phyloP scores from a whole-genome alignment of 1,140 invertebrate species.

The Batillaria attramentaria region DNA sequence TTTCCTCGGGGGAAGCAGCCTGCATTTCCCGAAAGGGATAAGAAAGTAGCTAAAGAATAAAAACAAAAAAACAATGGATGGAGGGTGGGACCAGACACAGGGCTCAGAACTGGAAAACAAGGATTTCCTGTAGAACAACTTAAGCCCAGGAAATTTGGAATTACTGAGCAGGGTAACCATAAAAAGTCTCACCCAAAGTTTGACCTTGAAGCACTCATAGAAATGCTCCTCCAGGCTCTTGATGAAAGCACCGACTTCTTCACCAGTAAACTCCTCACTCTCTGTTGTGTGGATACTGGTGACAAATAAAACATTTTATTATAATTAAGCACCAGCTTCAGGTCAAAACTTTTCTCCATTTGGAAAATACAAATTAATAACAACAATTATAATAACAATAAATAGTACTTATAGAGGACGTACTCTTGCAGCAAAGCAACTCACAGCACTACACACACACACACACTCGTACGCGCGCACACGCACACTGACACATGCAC shows the following conservation, averaged over 20 bases:
- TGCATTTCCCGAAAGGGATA: no score
- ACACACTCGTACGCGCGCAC: background rate
- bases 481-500: background rate
- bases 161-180: slow-evolving; percentile 51
- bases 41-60: no score
- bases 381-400: no score
- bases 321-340: background rate
- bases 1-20: no score
- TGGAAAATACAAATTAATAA: no score
- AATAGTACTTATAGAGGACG: no score
- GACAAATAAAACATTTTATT: background rate
- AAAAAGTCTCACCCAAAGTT: slow-evolving; percentile 50
- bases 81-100: background rate
- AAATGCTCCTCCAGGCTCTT: slow-evolving; percentile 49
- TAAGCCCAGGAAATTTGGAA: slow-evolving; percentile 52
- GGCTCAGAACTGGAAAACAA: background rate
- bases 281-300: slow-evolving; percentile 41
- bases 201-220: slow-evolving; percentile 47
- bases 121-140: background rate
- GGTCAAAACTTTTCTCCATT: no score
- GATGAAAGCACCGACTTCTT: slow-evolving; percentile 45
- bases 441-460: background rate
- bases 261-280: slow-evolving; percentile 40
- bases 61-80: background rate
- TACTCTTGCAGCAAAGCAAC: no score